A percentile compares a stretch with the other conserved stretches of the same genome.
phyloP scores from a whole-genome alignment of 2,797 vertebrate genomes.

The Carapus acus region DNA sequence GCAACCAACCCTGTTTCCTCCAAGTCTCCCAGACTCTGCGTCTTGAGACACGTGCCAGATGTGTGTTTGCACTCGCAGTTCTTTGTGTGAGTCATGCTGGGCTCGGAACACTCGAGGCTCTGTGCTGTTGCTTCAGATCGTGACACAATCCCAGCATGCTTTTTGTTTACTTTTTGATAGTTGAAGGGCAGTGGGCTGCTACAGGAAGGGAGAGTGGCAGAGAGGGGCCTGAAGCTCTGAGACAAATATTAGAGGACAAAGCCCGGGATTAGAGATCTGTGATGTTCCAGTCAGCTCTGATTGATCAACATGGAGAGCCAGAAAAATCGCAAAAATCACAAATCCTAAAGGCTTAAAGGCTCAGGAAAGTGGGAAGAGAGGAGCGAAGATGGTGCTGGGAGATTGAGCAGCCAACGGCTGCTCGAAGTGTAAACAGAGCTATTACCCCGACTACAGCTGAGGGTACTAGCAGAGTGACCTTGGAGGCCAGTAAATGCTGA shows the following conservation, averaged over 20 bases:
- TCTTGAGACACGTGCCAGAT: too few relatives aligned
- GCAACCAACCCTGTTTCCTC: too few relatives aligned
- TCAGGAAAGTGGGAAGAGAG: conserved; percentile 3
- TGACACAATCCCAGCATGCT: conserved; percentile 1
- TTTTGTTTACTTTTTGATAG: conserved; percentile 10
- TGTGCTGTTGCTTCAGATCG: conserved; percentile 1
- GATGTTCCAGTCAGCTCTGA: conserved; percentile 37
- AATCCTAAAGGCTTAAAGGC: conserved; percentile 16
- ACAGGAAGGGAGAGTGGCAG: neutral
- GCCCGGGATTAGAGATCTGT: conserved; percentile 29
- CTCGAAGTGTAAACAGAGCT: too few relatives aligned
- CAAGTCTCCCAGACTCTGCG: too few relatives aligned
- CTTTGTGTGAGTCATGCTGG: too few relatives aligned
- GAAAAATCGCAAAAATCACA: conserved; percentile 5
- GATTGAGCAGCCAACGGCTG: neutral
- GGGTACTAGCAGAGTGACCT: too few relatives aligned
- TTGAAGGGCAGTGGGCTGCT: too few relatives aligned
- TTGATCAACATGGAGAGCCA: conserved; percentile 21
- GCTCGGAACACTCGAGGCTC: too few relatives aligned
- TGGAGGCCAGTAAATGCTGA: too few relatives aligned
- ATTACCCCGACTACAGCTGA: too few relatives aligned
- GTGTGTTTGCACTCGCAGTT: too few relatives aligned
- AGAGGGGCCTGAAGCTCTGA: conserved; percentile 12
- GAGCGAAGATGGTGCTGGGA: conserved; percentile 1
- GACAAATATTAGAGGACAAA: too few relatives aligned